These are phyloP conservation scores for Trididemnum nubilum DNA, from an alignment of 23 tunicate genomes.

Conservation along the genomic window DNA sequence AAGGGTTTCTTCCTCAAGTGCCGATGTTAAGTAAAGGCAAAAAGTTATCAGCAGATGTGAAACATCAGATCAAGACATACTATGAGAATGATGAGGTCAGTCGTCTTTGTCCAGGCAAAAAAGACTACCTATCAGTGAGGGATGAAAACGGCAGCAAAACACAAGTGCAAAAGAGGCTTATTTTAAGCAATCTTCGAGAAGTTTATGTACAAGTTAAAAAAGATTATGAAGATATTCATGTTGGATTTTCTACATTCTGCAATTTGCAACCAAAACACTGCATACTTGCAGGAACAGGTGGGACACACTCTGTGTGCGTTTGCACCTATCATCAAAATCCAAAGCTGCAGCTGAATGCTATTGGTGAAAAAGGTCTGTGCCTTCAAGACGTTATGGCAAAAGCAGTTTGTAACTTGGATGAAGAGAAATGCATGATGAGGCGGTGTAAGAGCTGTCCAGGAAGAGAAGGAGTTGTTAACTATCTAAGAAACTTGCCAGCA, in stretches of 20 bases:
- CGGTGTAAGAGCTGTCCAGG: conserved; percentile 2
- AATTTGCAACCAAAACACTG: conserved; percentile 12
- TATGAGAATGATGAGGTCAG: conserved; percentile 15
- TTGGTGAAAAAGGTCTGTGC: not conserved
- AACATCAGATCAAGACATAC: not conserved
- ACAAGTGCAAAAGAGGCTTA: conserved; percentile 3
- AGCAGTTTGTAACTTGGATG: conserved; percentile 5
- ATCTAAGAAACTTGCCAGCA: not conserved
- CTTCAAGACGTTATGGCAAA: not conserved
- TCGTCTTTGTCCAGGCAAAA: not conserved
- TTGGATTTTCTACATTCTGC: conserved; percentile 6
- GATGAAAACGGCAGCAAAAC: not conserved
- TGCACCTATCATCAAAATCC: conserved; percentile 23
- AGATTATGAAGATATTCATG: not conserved
- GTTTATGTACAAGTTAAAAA: conserved; percentile 2
- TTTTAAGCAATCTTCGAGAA: conserved; percentile 12
- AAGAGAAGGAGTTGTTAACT: not conserved
- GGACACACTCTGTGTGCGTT: conserved; percentile 18
- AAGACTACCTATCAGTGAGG: not conserved
- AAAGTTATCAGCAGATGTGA: not conserved
- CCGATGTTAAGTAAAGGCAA: conserved; percentile 13
- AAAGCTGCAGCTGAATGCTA: conserved; percentile 9
- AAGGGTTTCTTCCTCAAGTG: conserved; percentile 6
- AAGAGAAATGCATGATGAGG: not conserved
- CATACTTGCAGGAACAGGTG: conserved; percentile 13